Base-by-base conservation (phyloP, 1,140 invertebrate genomes). In the Atopsyche davidsoni region DNA sequence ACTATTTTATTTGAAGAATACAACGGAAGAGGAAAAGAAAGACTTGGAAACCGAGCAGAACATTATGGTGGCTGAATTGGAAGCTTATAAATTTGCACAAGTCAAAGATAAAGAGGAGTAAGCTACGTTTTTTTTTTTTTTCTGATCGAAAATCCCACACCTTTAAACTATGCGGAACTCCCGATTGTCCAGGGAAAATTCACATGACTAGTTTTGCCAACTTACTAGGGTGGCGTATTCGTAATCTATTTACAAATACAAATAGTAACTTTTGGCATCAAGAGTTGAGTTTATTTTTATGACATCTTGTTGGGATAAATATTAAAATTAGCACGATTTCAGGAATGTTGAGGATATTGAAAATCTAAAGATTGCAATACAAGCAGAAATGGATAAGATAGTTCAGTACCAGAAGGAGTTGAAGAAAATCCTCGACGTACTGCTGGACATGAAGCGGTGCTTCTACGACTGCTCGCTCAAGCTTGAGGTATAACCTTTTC, bases 61-160 rank as follows among this genome's bases (percentile, higher is more conserved):
- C 36, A 67, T 74, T 2, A 66, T 87, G n/a, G 74, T 76, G 45
- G 73, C 73, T 0, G 80, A 88, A 64, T 71, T 89, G 18, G 86
- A 89, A 58, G 77, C 77, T 22, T 81, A 80, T 31, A 89, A 87
- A 65, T 89, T 87, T 65, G 82, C 84, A 0, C 84, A 87, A 58
- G 81, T 81, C 2, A 86, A 85, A 64, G 83, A 87, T 55, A 81
- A 80, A 50, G 85, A 89, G 74, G 79, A 83, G 86, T 88, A 68
- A 75, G 79, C 67, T 18, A 21, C 28, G 43, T 23, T 13, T 36
- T 41, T 24, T 46, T 35, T 19, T 3, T 35, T 16, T 34, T 40
- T 40, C 21, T 40, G 21, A 9, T 9, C 14, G 34, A 9, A 36
- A 16, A 9, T 14, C 14, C 6, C n/a, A 28, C n/a, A 7, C 6